phyloP scores from a whole-genome alignment of 2,113 vertebrate species.

The Poeciliopsis occidentalis region DNA sequence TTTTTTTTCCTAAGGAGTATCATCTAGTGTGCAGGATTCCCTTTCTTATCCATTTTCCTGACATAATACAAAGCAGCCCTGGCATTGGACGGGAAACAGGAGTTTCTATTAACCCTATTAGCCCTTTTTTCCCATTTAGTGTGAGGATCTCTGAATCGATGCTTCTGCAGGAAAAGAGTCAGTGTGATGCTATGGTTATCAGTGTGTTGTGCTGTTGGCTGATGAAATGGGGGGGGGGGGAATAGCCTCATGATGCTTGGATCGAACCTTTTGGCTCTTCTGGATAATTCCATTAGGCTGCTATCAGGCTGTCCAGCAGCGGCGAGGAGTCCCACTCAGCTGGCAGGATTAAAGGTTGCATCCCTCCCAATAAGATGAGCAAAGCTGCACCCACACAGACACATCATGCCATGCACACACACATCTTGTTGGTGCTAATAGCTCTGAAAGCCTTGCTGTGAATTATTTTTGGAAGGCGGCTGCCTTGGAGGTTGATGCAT shows the following conservation, averaged over 20 bases:
- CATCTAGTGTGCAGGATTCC: constrained; percentile 53
- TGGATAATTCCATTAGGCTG: constrained; percentile 22
- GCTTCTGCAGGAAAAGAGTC: constrained; percentile 9
- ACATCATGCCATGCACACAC: not conserved
- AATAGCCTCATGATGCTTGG: not conserved
- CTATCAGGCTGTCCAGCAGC: constrained; percentile 29
- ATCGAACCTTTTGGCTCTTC: constrained; percentile 10
- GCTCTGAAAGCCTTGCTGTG: constrained; percentile 29
- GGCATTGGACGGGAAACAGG: constrained; percentile 43
- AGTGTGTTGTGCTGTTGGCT: not conserved
- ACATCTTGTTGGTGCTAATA: constrained; percentile 30
- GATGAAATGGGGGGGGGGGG: not conserved
- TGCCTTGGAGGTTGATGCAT: not conserved
- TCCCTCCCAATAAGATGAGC: constrained; percentile 19
- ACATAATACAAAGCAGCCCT: constrained; percentile 34
- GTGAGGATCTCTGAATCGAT: not conserved
- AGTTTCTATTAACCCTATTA: constrained; percentile 19
- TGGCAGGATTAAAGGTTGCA: constrained; percentile 36
- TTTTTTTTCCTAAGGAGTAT: constrained; percentile 14
- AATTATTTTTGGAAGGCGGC: not conserved
- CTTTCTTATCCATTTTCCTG: constrained; percentile 49
- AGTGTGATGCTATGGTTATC: constrained; percentile 16
- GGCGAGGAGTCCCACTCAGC: constrained; percentile 17
- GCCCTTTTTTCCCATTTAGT: constrained; percentile 21
- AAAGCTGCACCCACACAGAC: constrained; percentile 14